phyloP scores from a whole-genome alignment of 2,113 vertebrate genomes.

The Aphelocoma coerulescens region DNA sequence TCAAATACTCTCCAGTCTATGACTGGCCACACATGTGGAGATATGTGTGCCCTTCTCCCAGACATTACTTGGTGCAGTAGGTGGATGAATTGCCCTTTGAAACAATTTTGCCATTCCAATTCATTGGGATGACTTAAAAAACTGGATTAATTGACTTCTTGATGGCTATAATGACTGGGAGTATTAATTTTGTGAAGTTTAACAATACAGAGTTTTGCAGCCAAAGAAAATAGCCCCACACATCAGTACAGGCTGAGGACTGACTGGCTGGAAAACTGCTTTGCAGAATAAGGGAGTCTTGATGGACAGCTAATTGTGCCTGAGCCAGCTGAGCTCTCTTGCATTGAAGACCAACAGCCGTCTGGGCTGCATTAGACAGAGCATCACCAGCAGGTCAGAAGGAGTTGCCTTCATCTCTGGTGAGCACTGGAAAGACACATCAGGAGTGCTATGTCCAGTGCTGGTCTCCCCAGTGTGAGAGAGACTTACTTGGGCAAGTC shows the following conservation, averaged over 20 bases:
- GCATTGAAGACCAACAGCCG: background rate
- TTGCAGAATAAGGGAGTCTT: background rate
- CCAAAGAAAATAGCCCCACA: background rate
- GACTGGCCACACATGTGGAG: background rate
- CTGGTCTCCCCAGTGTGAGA: background rate
- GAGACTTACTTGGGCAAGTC: background rate
- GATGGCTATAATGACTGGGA: background rate
- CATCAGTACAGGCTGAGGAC: background rate
- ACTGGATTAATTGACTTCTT: background rate
- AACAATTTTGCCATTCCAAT: background rate
- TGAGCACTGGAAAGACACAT: background rate
- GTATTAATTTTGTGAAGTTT: background rate
- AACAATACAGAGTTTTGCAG: background rate
- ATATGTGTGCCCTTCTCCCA: background rate
- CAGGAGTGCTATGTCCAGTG: background rate
- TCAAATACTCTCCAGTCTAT: background rate
- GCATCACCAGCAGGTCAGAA: background rate
- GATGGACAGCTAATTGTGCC: background rate
- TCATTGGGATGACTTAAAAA: background rate
- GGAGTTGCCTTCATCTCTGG: background rate
- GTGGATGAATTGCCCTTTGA: background rate
- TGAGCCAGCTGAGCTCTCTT: background rate
- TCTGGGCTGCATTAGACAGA: background rate
- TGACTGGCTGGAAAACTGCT: background rate
- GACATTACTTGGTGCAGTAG: background rate